Evolutionary conservation across 2,888 invertebrate species (phyloP), one percentile per base, ranked within the genome.

Genomic region (Rotaria sp.): DNA sequence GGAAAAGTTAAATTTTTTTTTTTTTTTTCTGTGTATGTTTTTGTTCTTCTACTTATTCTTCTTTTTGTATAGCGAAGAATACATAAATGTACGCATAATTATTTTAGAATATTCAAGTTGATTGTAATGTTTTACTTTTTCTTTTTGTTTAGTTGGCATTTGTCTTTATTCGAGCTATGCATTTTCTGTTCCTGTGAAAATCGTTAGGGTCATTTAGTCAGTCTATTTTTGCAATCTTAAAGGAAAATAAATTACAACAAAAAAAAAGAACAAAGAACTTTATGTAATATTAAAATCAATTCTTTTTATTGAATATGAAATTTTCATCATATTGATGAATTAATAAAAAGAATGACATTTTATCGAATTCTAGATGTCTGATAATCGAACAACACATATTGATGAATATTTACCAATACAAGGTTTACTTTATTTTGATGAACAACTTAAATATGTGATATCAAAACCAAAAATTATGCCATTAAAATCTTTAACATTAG

Each of bases 401-500:
- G 52, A 85, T 59, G 86, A 86, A 80, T 75, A 75, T 84, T 55
- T 86, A 38, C 86, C 86, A 2, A 85, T 52, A 55, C 80, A 85
- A 48, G 86, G 86, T 50, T 85, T 86, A 26, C 85, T 86, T 24
- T 86, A 85, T 59, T 85, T 85, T 30, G 86, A 86, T 74, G 86
- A 86, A 84, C 52, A 80, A 59, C 80, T 85, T 38, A 59, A 75
- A 35, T 59, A 85, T 10, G 84, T 86, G 57, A 48, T 86, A 38
- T 84, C 85, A 30, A 86, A 86, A 52, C 86, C 86, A 35, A 86
- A 86, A 52, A 59, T 86, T n/a, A 86, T 86, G 86, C 86, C 86
- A 67, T 26, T 86, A 26, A 86, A 86, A 84, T 85, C 85, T 18
- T 45, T 85, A 13, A 85, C 85, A 41, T 59, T 86, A 35, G 86